These are phyloP conservation scores for Caenorhabditis brenneri DNA, from an alignment of 1,140 invertebrate species.

Conservation along the genomic window DNA sequence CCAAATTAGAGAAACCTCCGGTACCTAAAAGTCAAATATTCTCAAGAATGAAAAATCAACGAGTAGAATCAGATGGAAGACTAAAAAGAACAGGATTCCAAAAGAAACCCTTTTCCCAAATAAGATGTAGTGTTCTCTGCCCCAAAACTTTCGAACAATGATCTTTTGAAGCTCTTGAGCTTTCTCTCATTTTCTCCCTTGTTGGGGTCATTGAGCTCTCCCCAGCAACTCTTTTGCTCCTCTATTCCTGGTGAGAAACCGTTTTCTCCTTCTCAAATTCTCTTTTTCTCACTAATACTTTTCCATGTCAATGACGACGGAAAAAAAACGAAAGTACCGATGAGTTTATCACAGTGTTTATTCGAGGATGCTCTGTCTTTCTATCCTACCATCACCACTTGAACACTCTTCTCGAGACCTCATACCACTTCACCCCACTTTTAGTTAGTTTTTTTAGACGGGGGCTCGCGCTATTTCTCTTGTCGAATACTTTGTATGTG, in stretches of 20 bases:
- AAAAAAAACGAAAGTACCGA: conserved; percentile 4
- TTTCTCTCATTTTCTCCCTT: background rate
- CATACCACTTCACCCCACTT: conserved; percentile 41
- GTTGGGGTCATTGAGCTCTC: conserved; percentile 26
- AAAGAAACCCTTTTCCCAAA: background rate
- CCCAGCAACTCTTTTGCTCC: background rate
- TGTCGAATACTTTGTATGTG: background rate
- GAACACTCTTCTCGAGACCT: conserved; percentile 43
- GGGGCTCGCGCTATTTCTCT: too few relatives aligned
- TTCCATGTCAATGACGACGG: background rate
- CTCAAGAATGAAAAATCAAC: too few relatives aligned
- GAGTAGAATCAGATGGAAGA: too few relatives aligned
- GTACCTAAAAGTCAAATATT: too few relatives aligned
- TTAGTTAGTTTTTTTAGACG: conserved; percentile 44
- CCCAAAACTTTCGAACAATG: background rate
- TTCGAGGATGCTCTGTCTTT: conserved; percentile 7
- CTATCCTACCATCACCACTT: background rate
- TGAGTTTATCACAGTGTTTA: conserved; percentile 37
- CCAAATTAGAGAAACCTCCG: too few relatives aligned
- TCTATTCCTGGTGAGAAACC: conserved; percentile 21
- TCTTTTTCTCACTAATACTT: background rate
- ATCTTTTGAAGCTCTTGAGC: background rate
- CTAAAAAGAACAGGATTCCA: too few relatives aligned
- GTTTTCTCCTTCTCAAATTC: background rate
- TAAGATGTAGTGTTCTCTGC: background rate